These are phyloP conservation scores for Drosophila dives DNA, from an alignment of 2,888 invertebrate genomes.

Conservation along the genomic window DNA sequence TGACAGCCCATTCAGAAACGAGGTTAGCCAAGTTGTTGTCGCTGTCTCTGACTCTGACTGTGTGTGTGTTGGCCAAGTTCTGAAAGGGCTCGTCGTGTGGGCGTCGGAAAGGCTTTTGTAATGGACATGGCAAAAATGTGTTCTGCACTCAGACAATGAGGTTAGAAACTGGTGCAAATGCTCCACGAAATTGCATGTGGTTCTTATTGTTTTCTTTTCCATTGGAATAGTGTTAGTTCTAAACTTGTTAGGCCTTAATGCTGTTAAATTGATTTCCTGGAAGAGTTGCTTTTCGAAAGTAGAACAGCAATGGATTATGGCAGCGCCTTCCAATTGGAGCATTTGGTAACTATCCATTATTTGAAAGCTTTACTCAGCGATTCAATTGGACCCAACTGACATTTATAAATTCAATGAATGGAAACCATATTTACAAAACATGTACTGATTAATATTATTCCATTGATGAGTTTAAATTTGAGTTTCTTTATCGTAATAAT, in stretches of 20 bases:
- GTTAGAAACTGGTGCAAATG: slow-evolving; percentile 52
- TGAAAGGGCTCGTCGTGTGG: slow-evolving; percentile 62
- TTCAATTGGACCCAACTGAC: neutral
- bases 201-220: neutral
- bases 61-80: slow-evolving; percentile 54
- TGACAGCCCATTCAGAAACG: slow-evolving; percentile 58
- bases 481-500: neutral
- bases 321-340: slow-evolving; percentile 20
- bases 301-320: slow-evolving; percentile 35
- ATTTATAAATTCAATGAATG: neutral
- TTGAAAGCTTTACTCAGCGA: slow-evolving; percentile 5
- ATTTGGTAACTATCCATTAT: slow-evolving; percentile 1
- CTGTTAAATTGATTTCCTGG: slow-evolving; percentile 45
- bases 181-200: slow-evolving; percentile 8
- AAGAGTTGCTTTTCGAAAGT: slow-evolving; percentile 30
- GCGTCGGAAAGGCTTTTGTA: slow-evolving; percentile 38
- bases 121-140: slow-evolving; percentile 47
- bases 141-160: slow-evolving; percentile 43
- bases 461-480: neutral
- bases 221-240: slow-evolving; percentile 11
- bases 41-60: slow-evolving; percentile 8
- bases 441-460: neutral
- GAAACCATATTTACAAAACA: neutral
- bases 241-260: slow-evolving; percentile 46
- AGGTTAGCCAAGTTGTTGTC: slow-evolving; percentile 55